A percentile compares a stretch with the other conserved stretches of the same genome.
phyloP scores from a whole-genome alignment of 1,140 invertebrate species.

The Lerema accius region DNA sequence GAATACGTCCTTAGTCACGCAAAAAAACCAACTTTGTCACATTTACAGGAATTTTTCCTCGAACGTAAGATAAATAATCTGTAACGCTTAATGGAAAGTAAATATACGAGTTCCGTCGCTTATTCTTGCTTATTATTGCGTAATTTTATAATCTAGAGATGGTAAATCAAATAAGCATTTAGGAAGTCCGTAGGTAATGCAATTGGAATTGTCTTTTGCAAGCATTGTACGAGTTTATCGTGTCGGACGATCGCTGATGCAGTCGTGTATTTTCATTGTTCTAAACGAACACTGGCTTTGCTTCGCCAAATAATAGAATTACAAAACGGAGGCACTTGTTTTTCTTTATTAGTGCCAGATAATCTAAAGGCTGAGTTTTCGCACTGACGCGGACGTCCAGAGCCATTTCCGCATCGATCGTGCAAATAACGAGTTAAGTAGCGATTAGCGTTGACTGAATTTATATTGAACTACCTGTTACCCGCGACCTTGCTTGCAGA shows the following conservation, averaged over 20 bases:
- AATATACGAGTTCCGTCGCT: not conserved
- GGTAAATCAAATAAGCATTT: slow-evolving; percentile 2
- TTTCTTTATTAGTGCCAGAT: slow-evolving; percentile 13
- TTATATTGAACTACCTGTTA: no score
- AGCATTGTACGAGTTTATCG: slow-evolving; percentile 21
- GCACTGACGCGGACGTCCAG: not conserved
- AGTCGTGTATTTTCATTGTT: slow-evolving; percentile 18
- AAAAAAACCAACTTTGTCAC: no score
- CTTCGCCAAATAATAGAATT: slow-evolving; percentile 16
- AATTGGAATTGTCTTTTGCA: slow-evolving; percentile 31
- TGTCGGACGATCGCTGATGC: slow-evolving; percentile 10
- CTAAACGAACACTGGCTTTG: not conserved
- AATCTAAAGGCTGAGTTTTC: slow-evolving; percentile 8
- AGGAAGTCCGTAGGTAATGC: slow-evolving; percentile 4
- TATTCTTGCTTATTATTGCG: slow-evolving; percentile 15
- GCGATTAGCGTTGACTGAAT: no score
- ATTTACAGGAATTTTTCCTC: no score
- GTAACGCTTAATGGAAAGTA: not conserved
- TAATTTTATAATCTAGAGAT: slow-evolving; percentile 7
- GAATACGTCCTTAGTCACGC: no score
- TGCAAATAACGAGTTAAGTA: no score
- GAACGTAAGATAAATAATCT: not conserved
- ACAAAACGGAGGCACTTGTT: slow-evolving; percentile 24
- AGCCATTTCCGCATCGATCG: not conserved
- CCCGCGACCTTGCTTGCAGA: no score